A percentile compares a stretch with the other conserved stretches of the same genome.
Conservation (phyloP, 2,797 vertebrate species). For the Artibeus jamaicensis region DNA sequence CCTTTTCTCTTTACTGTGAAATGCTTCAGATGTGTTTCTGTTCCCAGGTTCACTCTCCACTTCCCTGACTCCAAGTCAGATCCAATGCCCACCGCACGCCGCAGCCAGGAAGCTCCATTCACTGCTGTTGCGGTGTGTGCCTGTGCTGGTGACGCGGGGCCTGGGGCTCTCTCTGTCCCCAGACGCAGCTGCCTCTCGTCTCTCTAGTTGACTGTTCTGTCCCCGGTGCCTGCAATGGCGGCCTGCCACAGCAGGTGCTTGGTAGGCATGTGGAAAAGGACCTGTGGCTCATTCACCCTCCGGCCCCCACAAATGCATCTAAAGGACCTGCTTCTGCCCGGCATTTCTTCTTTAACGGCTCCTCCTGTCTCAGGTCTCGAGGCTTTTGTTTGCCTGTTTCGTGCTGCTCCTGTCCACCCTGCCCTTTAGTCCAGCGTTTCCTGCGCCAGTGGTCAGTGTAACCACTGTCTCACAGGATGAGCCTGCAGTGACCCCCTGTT, state of each 20-base stretch:
- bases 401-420: not conserved
- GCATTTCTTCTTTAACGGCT: not conserved
- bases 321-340: not conserved
- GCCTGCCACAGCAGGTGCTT: not conserved
- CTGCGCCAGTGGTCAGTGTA: not conserved
- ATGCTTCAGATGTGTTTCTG: not conserved
- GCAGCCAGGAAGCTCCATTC: too few species aligned
- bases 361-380: not conserved
- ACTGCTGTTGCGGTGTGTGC: too few species aligned
- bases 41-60: too few species aligned
- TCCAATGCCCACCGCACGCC: too few species aligned
- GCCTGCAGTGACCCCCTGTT: not conserved
- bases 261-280: not conserved
- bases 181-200: not conserved
- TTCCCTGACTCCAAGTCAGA: too few species aligned
- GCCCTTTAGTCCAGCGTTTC: not conserved
- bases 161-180: not conserved
- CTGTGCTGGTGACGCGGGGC: not conserved
- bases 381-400: not conserved
- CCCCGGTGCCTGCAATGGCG: not conserved
- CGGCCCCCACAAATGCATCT: not conserved
- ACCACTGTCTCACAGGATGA: not conserved
- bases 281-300: not conserved
- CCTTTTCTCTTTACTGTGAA: not conserved
- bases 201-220: not conserved